Evolutionary conservation across 2,888 invertebrate species (phyloP), one percentile per base, ranked within the genome.

Genomic region (Plemyria rubiginata): DNA sequence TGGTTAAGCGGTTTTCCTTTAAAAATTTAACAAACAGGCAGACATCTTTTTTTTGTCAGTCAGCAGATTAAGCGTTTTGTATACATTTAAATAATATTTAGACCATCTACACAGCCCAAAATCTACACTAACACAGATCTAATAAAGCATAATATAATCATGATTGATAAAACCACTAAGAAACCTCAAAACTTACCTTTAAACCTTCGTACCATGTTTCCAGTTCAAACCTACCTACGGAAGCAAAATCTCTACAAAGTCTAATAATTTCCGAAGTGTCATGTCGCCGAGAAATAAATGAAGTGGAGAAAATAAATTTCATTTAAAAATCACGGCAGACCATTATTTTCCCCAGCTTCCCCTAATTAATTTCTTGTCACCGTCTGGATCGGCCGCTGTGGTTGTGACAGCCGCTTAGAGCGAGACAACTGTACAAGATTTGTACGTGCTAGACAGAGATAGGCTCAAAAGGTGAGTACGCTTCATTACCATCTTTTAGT

Each of bases 311-410:
- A 90, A 90, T 90, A 89, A 90, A 91, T 91, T 91, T 88, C 88
- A 88, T 92, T 90, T 90, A 92, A 92, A 92, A 92, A 92, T 91
- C 91, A 90, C 88, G 88, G 86, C 85, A 77, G 78, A 86, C 90
- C 91, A 92, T 92, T 92, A 90, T 92, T 90, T 88, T 87, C 86
- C 85, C 82, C 78, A 80, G 86, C 85, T 88, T 90, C 88, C 88
- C 90, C 90, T 92, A 91, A 92, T 92, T 92, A 92, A 92, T 92
- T 92, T 91, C 91, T 87, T 91, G 91, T 92, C 91, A 91, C 89
- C 87, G 90, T 86, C 88, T 85, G 85, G 83, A 87, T 87, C 85
- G 87, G 84, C 86, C 84, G 87, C 81, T 85, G 84, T 89, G 90
- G 84, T 82, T 78, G 78, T 91, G 90, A 91, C 91, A 90, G 89